Evolutionary conservation across 1,140 invertebrate genomes (phyloP), one percentile per base, ranked within the genome.

Genomic region (Metopolophium dirhodum): DNA sequence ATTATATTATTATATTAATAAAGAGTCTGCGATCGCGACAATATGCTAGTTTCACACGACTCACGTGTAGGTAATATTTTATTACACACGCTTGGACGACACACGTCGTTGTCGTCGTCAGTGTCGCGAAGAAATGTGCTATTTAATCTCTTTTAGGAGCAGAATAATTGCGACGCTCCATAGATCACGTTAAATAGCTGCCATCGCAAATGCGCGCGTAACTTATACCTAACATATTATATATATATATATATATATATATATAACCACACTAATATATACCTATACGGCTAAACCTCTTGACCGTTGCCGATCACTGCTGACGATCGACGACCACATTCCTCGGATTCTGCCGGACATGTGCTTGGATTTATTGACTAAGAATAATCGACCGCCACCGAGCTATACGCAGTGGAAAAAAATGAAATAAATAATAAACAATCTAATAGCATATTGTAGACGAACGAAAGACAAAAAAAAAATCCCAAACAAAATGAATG

Each of bases 321-420:
- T 88, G 87, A n/a, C 49, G 49, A 88, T 88, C 23, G 87, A 51
- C 87, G 87, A 88, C 87, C 87, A 41, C 87, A 88, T 88, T 88
- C 87, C 87, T 35, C 47, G 49, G 6, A 47, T 51, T 49, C 47
- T 51, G n/a, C 47, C n/a, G 87, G 87, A 88, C 87, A 51, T 51
- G n/a, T 51, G 87, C 87, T 88, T 51, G 87, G n/a, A 88, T 88
- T 88, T 51, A 88, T 51, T 88, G 87, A 35, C 18, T 30, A n/a
- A 88, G n/a, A 77, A 35, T 51, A 35, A 88, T 88, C 87, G 87
- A 77, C 30, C 61, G 61, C 61, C 61, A 3, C 30, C 87, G 49
- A 88, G 18, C 49, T 20, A 35, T 8, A 0, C 30, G 30, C 47
- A 23, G n/a, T 18, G 30, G 37, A 45, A 86, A 77, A 68, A 68